Base-by-base conservation (phyloP, 2,797 vertebrate genomes). In the Halcyon badia region DNA sequence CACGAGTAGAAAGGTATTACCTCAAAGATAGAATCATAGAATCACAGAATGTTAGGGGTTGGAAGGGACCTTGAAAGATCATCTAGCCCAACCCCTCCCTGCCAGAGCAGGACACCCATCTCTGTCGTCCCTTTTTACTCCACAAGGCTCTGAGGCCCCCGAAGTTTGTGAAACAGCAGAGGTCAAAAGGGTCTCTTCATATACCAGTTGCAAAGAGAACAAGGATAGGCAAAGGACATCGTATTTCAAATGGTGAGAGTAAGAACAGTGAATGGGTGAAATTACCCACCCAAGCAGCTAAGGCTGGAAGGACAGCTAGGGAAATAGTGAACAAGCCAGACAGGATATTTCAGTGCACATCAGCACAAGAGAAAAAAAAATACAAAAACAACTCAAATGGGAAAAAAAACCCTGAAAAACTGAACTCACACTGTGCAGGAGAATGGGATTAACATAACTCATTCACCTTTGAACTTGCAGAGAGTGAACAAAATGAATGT, bases 381-480 rank as follows among this genome's bases (percentile, higher is more conserved):
- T 4, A 14, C 52, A 30, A 48, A 48, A 22, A 2, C 24, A 49
- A 35, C 35, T 89, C 66, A 76, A 84, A 42, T 35, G 30, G 56
- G 93, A 84, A 89, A 96, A 97, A 95, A 41, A 52, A 28, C 15
- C 15, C 21, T 68, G 54, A 91, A 95, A 96, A 95, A 41, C 52
- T 92, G 28, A 94, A 57, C 46, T 83, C 91, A 71, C n/a, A 68
- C 83, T 90, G 86, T 91, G 92, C 48, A 65, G 42, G 60, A 89
- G 78, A 94, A 92, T 41, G 60, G 48, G 65, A 95, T 96, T 91
- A 94, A 71, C 65, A 91, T 91, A 95, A 96, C 73, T 83, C 56
- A 58, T 77, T 91, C 79, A 90, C 82, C 88, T 95, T 76, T 95
- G 82, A 93, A 89, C 39, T 89, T 73, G 21, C 13, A 41, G 33